Evolutionary conservation across 2,888 invertebrate genomes (phyloP).

Genomic region (Auanema freiburgensis): DNA sequence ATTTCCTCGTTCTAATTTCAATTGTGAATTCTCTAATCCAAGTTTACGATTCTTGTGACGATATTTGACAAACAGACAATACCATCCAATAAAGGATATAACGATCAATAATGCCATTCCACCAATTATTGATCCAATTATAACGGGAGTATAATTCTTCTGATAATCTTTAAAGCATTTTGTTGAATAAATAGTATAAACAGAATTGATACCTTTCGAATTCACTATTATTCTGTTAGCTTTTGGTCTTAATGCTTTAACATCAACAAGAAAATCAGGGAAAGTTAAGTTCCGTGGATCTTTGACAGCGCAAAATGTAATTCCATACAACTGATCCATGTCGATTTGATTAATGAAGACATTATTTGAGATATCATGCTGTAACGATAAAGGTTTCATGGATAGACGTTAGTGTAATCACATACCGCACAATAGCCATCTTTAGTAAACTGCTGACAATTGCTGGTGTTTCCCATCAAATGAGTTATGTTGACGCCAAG

Average conservation of each 20-base stretch:
- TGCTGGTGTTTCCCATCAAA: conserved; percentile 38
- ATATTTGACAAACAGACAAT: conserved; percentile 19
- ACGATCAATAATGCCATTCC: conserved; percentile 16
- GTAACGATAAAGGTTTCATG: no score
- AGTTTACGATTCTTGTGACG: conserved; percentile 29
- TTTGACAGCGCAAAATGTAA: conserved; percentile 56
- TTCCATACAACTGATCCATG: conserved; percentile 51
- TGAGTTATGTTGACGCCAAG: conserved; percentile 56
- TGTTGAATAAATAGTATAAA: no score
- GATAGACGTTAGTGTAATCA: conserved; percentile 19
- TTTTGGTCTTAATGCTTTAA: conserved; percentile 34
- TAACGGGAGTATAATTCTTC: conserved; percentile 26
- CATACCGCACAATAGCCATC: conserved; percentile 42
- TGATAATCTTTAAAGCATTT: conserved; percentile 7
- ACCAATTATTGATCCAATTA: conserved; percentile 31
- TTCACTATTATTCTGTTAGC: conserved; percentile 34
- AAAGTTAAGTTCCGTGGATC: conserved; percentile 49
- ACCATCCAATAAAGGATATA: conserved; percentile 12
- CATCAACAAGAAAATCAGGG: conserved; percentile 33
- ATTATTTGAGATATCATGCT: conserved; percentile 17
- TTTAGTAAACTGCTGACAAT: conserved; percentile 34
- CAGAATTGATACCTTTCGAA: conserved; percentile 23
- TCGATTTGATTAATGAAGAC: conserved; percentile 41
- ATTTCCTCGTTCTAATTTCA: conserved; percentile 35
- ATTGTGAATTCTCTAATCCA: conserved; percentile 31